A percentile compares a stretch with the other conserved stretches of the same genome.
Conservation (phyloP, 2,888 invertebrate genomes). For the Lathronympha strigana region DNA sequence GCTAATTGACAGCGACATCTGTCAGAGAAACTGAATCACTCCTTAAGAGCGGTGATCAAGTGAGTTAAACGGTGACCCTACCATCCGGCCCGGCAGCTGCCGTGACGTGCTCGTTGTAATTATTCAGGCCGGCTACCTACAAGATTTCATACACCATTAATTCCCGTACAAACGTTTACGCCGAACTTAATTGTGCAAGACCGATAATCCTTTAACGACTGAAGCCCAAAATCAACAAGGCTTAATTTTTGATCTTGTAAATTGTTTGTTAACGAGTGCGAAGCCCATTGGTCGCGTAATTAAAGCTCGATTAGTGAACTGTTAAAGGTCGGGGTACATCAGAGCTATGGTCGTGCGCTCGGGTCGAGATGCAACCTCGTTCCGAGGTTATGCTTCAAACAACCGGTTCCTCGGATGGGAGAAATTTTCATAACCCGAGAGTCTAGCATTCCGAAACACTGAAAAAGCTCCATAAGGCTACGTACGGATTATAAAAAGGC, state of each 20-base stretch:
- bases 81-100: constrained; percentile 74
- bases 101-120: constrained; percentile 69
- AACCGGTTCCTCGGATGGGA: constrained; percentile 47
- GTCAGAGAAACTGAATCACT: constrained; percentile 81
- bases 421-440: constrained; percentile 48
- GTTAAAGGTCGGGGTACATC: constrained; percentile 45
- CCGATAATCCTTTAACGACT: constrained; percentile 41
- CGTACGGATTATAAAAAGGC: not conserved
- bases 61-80: constrained; percentile 79
- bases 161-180: constrained; percentile 40
- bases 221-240: constrained; percentile 33
- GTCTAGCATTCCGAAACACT: constrained; percentile 35
- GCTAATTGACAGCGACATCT: constrained; percentile 80
- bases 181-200: constrained; percentile 37
- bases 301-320: constrained; percentile 53
- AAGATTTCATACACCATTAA: constrained; percentile 46
- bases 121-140: constrained; percentile 48
- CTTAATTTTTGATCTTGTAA: constrained; percentile 43
- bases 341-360: constrained; percentile 39
- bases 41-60: constrained; percentile 74
- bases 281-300: constrained; percentile 46
- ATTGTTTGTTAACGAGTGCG: constrained; percentile 45
- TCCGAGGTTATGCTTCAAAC: constrained; percentile 45
- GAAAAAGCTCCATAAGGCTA: constrained; percentile 24
- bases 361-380: constrained; percentile 46